Evolutionary conservation across 2,797 vertebrate species (phyloP), one percentile per base, ranked within the genome.

Genomic region (Enteromius treurensis): DNA sequence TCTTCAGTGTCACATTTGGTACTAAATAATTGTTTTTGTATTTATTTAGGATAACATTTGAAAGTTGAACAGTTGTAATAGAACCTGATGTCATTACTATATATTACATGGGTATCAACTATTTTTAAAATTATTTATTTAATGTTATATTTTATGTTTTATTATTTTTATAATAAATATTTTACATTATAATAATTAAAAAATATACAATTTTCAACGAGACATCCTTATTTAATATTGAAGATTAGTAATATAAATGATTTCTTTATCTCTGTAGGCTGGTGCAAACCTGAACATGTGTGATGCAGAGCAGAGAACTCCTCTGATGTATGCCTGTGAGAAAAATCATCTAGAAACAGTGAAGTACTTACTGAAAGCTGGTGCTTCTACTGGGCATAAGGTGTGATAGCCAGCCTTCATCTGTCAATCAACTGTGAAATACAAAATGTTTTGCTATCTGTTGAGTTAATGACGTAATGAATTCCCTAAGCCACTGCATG

Each of bases 251-350:
- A 26, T 58, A 23, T 0, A 15, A 47, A 64, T 9, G 1, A 21
- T 75, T 42, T 70, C 26, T 84, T 67, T 79, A 29, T 62, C 32
- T 23, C 77, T 17, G 5, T 82, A 99, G 98, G 97, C 98, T 71
- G 97, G 98, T 47, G 97, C 97, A 40, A 98, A 98, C 85, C 93
- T 99, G 62, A 98, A 99, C 90, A 96, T 94, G 91, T 97, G 96
- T 88, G 97, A 98, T 0, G 95, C 96, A 84, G 96, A 98, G 88
- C 97, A 98, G 94, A 93, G 95, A 85, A 99, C 97, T 0, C 96
- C 98, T 0, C 90, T 99, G 91, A 98, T 99, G 96, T 95, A 96
- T 5, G 96, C 98, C 10, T 96, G 96, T 79, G 97, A 98, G 88
- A 97, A 97, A 92, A 98, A 96, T 93, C 96, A 97, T 51, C 87